Base-by-base conservation (phyloP, 2,888 invertebrate species). In the Eucera pruinosa region DNA sequence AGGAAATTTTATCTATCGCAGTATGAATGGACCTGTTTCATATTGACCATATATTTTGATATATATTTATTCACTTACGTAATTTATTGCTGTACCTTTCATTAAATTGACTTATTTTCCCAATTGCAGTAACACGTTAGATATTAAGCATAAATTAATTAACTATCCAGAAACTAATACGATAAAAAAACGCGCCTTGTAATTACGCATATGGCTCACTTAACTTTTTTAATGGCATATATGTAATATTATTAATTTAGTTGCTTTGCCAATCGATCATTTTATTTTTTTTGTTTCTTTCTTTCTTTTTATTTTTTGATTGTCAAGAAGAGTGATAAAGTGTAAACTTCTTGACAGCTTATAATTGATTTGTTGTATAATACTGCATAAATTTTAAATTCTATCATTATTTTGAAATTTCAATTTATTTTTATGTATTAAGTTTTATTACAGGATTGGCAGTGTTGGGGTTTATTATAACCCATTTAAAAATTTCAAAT, bases 31-130 rank as follows among this genome's bases (percentile, higher is more conserved):
- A 89, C 87, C 83, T 90, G 87, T 90, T 90, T 89, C 88, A 89
- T 88, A 88, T 87, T 88, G 84, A 88, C 57, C 82, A 71, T 86
- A 80, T 86, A 84, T 85, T 80, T 85, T 86, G 84, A 82, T 82
- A 84, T 83, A 89, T 90, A 89, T 90, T 89, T 90, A 90, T 90
- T 91, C 88, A 83, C 87, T 89, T 87, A 88, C 83, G 83, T 91
- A 91, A 91, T 91, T 91, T 91, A 91, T 91, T 91, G 88, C 88
- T 90, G 85, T 90, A 90, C 83, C 84, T 88, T 87, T 86, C 84
- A 87, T 86, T 84, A 73, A 81, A 72, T 87, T 84, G 80, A 77
- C 84, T 87, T 87, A 83, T 84, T 84, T 81, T 80, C 71, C 81
- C 77, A 82, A 78, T 86, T 80, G 77, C 85, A 82, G 81, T 86